A percentile compares a stretch with the other conserved stretches of the same genome.
Conservation (phyloP, 2,113 vertebrate species). For the Meriones unguiculatus region DNA sequence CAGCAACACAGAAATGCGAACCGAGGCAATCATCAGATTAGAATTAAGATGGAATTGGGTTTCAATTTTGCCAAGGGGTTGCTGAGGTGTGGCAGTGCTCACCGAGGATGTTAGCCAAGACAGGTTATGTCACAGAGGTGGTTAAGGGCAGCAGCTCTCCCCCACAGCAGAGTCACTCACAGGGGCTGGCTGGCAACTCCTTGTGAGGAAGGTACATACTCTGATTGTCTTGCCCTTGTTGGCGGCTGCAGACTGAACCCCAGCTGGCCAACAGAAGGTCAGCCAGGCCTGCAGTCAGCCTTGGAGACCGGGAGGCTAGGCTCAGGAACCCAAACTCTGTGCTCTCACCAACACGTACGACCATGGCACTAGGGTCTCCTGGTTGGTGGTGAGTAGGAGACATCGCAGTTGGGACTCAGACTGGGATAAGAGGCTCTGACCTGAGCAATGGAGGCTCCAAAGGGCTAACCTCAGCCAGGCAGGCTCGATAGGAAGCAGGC, state of each 20-base stretch:
- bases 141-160: constrained; percentile 45
- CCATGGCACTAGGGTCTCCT: constrained; percentile 77
- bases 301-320: neutral
- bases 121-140: constrained; percentile 30
- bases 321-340: neutral
- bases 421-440: constrained; percentile 64
- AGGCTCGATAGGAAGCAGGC: constrained; percentile 82
- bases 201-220: neutral
- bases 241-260: neutral
- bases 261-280: neutral
- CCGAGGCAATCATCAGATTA: constrained; percentile 82
- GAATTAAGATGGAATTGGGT: constrained; percentile 77
- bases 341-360: constrained; percentile 85
- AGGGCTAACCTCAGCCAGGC: constrained; percentile 87
- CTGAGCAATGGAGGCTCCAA: constrained; percentile 5
- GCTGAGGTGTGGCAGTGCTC: constrained; percentile 55
- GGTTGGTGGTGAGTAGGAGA: constrained; percentile 74
- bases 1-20: constrained; percentile 83
- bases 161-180: neutral
- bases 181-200: neutral
- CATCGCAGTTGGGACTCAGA: constrained; percentile 27
- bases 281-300: neutral
- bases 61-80: neutral
- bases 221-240: constrained; percentile 48
- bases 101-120: constrained; percentile 28